Conservation (phyloP, 1,140 invertebrate genomes). For the Drosophila takahashii region DNA sequence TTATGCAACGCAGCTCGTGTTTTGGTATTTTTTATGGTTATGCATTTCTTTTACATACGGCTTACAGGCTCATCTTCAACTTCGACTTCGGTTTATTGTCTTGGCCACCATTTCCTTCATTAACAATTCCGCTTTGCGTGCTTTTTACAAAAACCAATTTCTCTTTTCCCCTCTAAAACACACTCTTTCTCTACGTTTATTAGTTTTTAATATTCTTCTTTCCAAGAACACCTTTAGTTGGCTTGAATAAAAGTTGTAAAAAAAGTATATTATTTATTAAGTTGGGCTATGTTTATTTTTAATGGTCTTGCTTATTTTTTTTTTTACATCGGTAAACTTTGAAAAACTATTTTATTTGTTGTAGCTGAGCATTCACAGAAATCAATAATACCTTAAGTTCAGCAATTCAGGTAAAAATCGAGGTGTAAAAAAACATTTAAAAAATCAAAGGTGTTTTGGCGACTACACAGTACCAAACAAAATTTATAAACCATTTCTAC, state of each 20-base stretch:
- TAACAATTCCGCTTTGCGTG: conserved; percentile 70
- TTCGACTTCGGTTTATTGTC: conserved; percentile 41
- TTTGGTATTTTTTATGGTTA: conserved; percentile 65
- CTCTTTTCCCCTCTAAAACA: conserved; percentile 42
- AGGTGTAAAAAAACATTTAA: too few relatives aligned
- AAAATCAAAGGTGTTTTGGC: too few relatives aligned
- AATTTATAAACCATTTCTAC: too few relatives aligned
- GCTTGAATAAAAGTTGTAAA: neutral
- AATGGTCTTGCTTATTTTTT: too few relatives aligned
- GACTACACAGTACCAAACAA: too few relatives aligned
- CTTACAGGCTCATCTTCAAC: conserved; percentile 76
- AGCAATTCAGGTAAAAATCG: too few relatives aligned
- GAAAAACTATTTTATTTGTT: too few relatives aligned
- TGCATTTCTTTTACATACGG: conserved; percentile 70
- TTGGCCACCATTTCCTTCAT: conserved; percentile 75
- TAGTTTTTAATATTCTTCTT: neutral
- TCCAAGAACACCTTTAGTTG: neutral
- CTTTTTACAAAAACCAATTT: conserved; percentile 63
- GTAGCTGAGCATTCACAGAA: too few relatives aligned
- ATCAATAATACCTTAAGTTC: too few relatives aligned
- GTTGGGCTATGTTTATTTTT: neutral
- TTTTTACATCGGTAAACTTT: too few relatives aligned
- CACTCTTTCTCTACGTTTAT: neutral
- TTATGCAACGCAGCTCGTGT: conserved; percentile 40
- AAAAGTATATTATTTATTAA: neutral